phyloP scores from a whole-genome alignment of 1,140 invertebrate genomes.

The Capitella teleta region DNA sequence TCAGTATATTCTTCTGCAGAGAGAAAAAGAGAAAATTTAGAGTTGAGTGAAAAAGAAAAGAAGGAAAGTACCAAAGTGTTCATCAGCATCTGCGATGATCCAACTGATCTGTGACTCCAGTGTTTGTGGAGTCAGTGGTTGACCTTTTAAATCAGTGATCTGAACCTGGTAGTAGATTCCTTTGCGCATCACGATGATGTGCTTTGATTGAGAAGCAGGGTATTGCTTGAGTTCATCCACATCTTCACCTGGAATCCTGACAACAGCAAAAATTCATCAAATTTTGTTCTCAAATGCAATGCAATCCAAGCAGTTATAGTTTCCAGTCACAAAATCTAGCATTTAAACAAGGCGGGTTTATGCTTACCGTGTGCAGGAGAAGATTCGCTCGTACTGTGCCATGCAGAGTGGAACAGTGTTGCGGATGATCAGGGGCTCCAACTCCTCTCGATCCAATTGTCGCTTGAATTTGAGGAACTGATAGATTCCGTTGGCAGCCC shows the following conservation, averaged over 20 bases:
- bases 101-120: slow-evolving; percentile 43
- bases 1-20: slow-evolving; percentile 31
- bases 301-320: too few relatives aligned
- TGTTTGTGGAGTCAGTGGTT: slow-evolving; percentile 31
- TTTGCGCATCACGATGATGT: slow-evolving; percentile 38
- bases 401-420: slow-evolving; percentile 82
- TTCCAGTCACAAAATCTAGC: too few relatives aligned
- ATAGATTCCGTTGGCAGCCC: slow-evolving; percentile 41
- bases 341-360: too few relatives aligned
- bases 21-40: too few relatives aligned
- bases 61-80: slow-evolving; percentile 25
- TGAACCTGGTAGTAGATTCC: slow-evolving; percentile 42
- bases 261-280: slow-evolving; percentile 11
- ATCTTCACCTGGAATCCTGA: slow-evolving; percentile 44
- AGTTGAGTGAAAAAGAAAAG: too few relatives aligned
- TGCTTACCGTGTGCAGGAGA: slow-evolving; percentile 83
- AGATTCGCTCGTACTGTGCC: slow-evolving; percentile 89
- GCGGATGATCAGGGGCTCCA: slow-evolving; percentile 42
- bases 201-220: slow-evolving; percentile 32
- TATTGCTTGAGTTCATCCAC: slow-evolving; percentile 41
- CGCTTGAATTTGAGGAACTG: slow-evolving; percentile 41
- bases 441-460: slow-evolving; percentile 42
- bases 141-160: slow-evolving; percentile 41
- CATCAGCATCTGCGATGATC: slow-evolving; percentile 42
- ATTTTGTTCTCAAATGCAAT: not conserved